Conservation (phyloP, 2,888 invertebrate species). For the Nipponacmea schrenckii region DNA sequence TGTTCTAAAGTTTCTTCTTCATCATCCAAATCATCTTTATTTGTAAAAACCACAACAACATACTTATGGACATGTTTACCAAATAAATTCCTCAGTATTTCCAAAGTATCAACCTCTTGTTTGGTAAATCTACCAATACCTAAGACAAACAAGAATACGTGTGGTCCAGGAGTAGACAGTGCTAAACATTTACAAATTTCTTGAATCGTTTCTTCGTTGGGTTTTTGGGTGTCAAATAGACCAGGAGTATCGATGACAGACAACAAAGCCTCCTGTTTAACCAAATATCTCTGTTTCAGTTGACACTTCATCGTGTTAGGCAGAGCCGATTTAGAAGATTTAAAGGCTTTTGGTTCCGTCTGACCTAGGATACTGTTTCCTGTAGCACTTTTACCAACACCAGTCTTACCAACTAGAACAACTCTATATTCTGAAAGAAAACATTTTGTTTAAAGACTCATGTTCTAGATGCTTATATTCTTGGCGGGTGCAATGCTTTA, state of each 20-base stretch:
- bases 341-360: background rate
- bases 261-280: background rate
- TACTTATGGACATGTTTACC: background rate
- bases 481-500: too few relatives aligned
- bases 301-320: constrained; percentile 9
- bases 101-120: constrained; percentile 11
- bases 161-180: constrained; percentile 15
- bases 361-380: constrained; percentile 8
- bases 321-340: background rate
- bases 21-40: constrained; percentile 7
- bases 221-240: constrained; percentile 11
- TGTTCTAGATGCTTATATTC: too few relatives aligned
- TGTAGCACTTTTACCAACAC: constrained; percentile 11
- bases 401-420: constrained; percentile 8
- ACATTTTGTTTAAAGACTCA: too few relatives aligned
- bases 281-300: background rate
- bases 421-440: background rate
- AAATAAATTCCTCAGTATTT: constrained; percentile 10
- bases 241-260: constrained; percentile 11
- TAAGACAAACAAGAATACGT: constrained; percentile 15
- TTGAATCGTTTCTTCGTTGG: constrained; percentile 2
- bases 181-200: constrained; percentile 17
- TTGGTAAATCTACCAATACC: constrained; percentile 12
- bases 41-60: constrained; percentile 12
- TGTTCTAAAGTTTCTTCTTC: constrained; percentile 2